Evolutionary conservation across 2,797 vertebrate species (phyloP), one percentile per base, ranked within the genome.

Genomic region (Octomys mimax): DNA sequence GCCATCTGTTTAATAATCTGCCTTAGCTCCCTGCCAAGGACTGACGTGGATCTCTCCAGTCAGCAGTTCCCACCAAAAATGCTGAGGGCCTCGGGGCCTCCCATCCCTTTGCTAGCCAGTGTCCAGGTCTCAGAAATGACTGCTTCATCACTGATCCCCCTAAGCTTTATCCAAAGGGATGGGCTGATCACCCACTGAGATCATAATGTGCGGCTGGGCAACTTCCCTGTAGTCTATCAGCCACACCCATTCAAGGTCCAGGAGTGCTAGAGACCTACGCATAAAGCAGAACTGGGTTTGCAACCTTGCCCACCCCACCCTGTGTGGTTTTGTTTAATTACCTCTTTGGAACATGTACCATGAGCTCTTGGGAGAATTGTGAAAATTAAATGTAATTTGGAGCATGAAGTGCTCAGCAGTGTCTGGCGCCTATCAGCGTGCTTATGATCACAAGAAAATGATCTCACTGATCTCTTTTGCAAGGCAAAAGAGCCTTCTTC

Each of bases 21-120:
- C 85, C 64, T 39, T 33, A 75, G 78, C 84, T 87, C 89, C 95
- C 75, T 97, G 97, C 97, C 97, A 96, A 96, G 46, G 52, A 68
- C 49, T 94, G 89, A 97, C 71, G 4, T 85, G 61, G 73, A 57
- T 68, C 83, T 85, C 91, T 39, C 57, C 77, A 96, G 96, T 97
- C 96, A 97, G 97, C 97, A 97, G 26, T 97, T 97, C 97, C 96
- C 97, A 98, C 96, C 95, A 77, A 85, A 96, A 95, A 68, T 90
- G 94, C 95, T 95, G 4, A 66, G 91, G 79, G 90, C 92, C 94
- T 93, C 89, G 61, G 83, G 42, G 89, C 77, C 78, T 94, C 87
- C 91, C 22, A 11, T 52, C 82, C 90, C 82, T 52, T 88, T 28
- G 6, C 91, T 97, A 94, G 97, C 84, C 68, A 28, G 2, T 33